Conservation (phyloP, 2,888 invertebrate species). For the Acanthosoma haemorrhoidale region DNA sequence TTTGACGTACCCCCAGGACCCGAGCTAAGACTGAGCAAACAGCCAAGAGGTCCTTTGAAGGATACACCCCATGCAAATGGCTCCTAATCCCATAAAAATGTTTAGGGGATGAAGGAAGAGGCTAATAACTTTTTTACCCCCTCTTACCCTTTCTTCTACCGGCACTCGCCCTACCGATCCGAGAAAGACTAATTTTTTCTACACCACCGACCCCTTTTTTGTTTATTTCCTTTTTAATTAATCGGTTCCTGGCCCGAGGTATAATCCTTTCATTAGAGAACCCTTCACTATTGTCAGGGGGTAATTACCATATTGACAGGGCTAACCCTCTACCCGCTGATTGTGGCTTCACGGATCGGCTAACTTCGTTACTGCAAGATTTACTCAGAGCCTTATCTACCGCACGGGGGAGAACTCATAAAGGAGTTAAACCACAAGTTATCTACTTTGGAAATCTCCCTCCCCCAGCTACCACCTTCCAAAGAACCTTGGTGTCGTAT, state of each 20-base stretch:
- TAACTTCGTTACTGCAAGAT: not conserved
- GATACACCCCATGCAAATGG: constrained; percentile 13
- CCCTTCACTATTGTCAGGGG: not conserved
- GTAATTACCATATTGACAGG: constrained; percentile 12
- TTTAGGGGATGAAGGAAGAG: not conserved
- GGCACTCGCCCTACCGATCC: too few relatives aligned
- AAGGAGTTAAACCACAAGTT: not conserved
- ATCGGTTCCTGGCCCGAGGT: not conserved
- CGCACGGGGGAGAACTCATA: not conserved
- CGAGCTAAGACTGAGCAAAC: constrained; percentile 9
- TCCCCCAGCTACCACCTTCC: not conserved
- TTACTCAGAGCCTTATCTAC: constrained; percentile 6
- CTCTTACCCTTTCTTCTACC: not conserved
- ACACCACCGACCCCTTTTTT: not conserved
- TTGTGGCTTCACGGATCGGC: constrained; percentile 12
- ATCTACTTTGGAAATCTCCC: not conserved
- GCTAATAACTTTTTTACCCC: constrained; percentile 2
- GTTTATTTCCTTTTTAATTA: constrained; percentile 11
- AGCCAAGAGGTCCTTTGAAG: constrained; percentile 6
- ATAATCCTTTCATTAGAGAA: constrained; percentile 12
- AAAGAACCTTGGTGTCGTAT: too few relatives aligned
- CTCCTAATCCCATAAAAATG: constrained; percentile 17
- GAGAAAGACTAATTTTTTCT: not conserved
- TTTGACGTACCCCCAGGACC: not conserved
- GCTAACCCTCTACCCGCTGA: not conserved